Percentiles rank a stretch among this genome's conserved stretches.
Conservation (phyloP, 2,113 vertebrate genomes). For the Drymodes brunneopygia region DNA sequence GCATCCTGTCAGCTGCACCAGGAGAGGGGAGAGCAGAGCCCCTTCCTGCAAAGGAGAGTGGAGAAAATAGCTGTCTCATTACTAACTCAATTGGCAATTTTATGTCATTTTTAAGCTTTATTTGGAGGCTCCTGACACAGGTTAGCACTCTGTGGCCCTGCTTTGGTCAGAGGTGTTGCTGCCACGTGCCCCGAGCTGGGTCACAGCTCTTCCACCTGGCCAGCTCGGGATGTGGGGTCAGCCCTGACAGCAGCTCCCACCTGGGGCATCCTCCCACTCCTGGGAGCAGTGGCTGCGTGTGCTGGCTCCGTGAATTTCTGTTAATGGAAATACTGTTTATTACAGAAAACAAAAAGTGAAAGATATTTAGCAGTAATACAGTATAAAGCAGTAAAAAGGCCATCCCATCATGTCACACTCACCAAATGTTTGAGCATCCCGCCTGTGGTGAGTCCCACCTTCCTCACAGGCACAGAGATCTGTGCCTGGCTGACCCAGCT, state of each 20-base stretch:
- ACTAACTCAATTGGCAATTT: background rate
- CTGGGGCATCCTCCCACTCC: too few species aligned
- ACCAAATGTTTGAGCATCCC: background rate
- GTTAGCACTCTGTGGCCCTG: background rate
- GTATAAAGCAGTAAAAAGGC: background rate
- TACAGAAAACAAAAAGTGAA: background rate
- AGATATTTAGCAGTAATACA: background rate
- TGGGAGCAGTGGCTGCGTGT: background rate
- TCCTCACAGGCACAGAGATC: accelerated
- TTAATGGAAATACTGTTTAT: background rate
- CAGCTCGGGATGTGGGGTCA: accelerated
- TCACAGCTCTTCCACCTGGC: accelerated
- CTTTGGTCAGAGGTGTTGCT: background rate
- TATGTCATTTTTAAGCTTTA: background rate
- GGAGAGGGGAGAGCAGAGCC: background rate
- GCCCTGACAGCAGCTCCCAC: background rate
- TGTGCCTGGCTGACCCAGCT: background rate
- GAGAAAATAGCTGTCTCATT: background rate
- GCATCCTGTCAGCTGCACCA: background rate
- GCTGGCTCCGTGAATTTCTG: background rate
- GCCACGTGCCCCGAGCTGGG: accelerated
- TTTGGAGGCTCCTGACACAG: background rate
- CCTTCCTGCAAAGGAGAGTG: background rate
- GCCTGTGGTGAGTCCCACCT: background rate
- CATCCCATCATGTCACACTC: background rate